Evolutionary conservation across 2,888 invertebrate genomes (phyloP).

Genomic region (Minunthozetes semirufus): DNA sequence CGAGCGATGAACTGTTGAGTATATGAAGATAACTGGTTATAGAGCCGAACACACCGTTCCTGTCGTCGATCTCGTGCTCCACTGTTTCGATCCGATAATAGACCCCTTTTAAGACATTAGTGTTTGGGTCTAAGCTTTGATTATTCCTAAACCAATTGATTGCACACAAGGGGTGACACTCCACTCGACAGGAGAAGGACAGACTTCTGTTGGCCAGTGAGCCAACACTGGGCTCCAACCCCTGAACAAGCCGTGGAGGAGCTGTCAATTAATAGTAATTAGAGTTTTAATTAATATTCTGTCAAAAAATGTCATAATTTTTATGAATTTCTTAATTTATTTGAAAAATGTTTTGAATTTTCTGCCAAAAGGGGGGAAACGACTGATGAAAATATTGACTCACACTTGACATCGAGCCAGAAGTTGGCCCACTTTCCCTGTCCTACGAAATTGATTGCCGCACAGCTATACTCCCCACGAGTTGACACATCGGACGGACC

Average conservation of each 20-base stretch:
- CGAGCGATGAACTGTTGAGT: constrained; percentile 32
- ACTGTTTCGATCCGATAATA: constrained; percentile 13
- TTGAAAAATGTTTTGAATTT: not conserved
- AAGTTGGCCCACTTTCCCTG: constrained; percentile 63
- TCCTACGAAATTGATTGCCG: constrained; percentile 76
- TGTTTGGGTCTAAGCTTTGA: constrained; percentile 45
- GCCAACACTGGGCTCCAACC: constrained; percentile 74
- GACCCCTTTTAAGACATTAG: not conserved
- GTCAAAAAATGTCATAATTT: not conserved
- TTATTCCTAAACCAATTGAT: constrained; percentile 78
- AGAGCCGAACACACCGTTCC: constrained; percentile 14
- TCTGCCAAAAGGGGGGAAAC: too few species aligned
- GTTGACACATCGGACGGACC: constrained; percentile 71
- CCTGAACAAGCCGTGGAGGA: constrained; percentile 77
- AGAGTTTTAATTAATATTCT: constrained; percentile 8
- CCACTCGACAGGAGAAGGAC: constrained; percentile 73
- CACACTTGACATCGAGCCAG: constrained; percentile 42
- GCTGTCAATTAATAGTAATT: constrained; percentile 56
- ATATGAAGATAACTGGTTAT: constrained; percentile 23
- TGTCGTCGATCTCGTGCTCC: not conserved
- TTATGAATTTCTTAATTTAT: not conserved
- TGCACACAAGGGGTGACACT: constrained; percentile 77
- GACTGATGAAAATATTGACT: not conserved
- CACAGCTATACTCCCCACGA: constrained; percentile 80
- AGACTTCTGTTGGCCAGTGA: constrained; percentile 58